A percentile compares a stretch with the other conserved stretches of the same genome.
Conservation (phyloP, 2,113 vertebrate species). For the Axis porcinus region DNA sequence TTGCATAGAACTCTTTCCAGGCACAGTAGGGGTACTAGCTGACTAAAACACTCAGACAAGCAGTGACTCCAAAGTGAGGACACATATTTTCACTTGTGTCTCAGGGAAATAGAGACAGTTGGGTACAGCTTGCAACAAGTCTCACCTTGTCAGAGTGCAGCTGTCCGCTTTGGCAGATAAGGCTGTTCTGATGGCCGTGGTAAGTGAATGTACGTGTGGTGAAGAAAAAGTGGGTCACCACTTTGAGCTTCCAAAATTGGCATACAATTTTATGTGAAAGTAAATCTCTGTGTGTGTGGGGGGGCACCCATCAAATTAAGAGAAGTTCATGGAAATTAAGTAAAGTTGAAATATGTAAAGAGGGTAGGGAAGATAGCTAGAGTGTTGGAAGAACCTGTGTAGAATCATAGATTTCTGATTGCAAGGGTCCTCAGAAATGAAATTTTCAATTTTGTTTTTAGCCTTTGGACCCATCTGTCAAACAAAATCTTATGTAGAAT, state of each 20-base stretch:
- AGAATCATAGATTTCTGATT: neutral
- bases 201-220: neutral
- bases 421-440: neutral
- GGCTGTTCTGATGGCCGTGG: neutral
- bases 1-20: neutral
- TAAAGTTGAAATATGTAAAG: neutral
- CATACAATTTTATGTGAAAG: neutral
- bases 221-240: constrained; percentile 33
- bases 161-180: neutral
- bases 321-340: neutral
- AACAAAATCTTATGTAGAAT: neutral
- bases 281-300: neutral
- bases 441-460: neutral
- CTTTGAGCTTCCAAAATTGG: neutral
- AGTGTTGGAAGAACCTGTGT: neutral
- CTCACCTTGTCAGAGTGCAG: constrained; percentile 16
- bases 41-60: neutral
- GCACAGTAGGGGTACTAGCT: neutral
- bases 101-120: constrained; percentile 2
- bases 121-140: neutral
- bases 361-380: neutral
- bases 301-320: neutral
- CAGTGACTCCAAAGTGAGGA: neutral
- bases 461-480: neutral
- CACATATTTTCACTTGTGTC: neutral